phyloP scores from a whole-genome alignment of 2,888 invertebrate species.

The Cloeon dipterum region DNA sequence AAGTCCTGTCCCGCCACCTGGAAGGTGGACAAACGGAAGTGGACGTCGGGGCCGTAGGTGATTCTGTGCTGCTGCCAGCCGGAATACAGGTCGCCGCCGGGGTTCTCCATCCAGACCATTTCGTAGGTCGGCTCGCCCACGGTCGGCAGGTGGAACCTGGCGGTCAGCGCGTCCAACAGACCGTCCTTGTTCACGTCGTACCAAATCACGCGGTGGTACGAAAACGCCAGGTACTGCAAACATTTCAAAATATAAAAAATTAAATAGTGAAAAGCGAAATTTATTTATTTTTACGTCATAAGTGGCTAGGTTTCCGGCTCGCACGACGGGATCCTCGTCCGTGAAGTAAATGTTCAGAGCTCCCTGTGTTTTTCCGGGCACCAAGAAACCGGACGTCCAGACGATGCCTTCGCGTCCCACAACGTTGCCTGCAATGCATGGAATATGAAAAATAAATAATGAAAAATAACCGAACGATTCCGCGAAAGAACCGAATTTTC shows the following conservation, averaged over 20 bases:
- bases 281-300: too few species aligned
- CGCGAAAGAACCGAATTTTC: too few species aligned
- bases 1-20: constrained; percentile 8
- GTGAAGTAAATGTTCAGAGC: constrained; percentile 12
- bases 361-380: constrained; percentile 12
- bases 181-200: constrained; percentile 13
- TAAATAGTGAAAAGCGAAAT: too few species aligned
- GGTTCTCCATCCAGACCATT: constrained; percentile 12
- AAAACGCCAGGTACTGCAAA: constrained; percentile 9
- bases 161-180: constrained; percentile 11
- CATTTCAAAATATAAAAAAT: too few species aligned
- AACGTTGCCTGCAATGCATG: constrained; percentile 8
- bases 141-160: background rate
- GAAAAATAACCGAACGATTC: too few species aligned
- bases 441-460: too few species aligned
- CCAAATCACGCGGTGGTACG: constrained; percentile 13
- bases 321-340: constrained; percentile 6
- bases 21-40: constrained; percentile 10
- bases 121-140: background rate
- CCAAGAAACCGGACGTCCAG: constrained; percentile 13
- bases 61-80: constrained; percentile 11
- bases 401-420: constrained; percentile 11
- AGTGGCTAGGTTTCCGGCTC: constrained; percentile 9
- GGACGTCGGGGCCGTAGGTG: constrained; percentile 11
- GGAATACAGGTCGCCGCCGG: constrained; percentile 7